Evolutionary conservation across 2,113 vertebrate genomes (phyloP), one percentile per base, ranked within the genome.

Genomic region (Clarias macrocephalus): DNA sequence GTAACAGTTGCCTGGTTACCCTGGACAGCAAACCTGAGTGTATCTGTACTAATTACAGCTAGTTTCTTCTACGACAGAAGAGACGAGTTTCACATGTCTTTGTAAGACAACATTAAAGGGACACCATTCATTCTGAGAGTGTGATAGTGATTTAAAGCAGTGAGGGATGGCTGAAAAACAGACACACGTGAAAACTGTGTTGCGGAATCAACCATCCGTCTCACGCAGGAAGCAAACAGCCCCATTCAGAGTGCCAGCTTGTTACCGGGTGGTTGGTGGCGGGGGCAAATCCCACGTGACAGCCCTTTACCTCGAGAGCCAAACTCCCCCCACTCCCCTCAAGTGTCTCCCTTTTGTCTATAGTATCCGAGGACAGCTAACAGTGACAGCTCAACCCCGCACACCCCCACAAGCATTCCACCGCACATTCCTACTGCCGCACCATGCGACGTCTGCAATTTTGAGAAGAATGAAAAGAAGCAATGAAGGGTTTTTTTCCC

Each of bases 21-120:
- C 66, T 52, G 59, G 23, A 63, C 82, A 48, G 37, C 80, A 65
- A 37, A 82, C 4, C 0, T 96, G 95, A 96, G 93, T 95, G 96
- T 96, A 97, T 97, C 95, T 96, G 94, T 93, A 94, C 93, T 96
- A 96, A 97, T 96, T 96, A 95, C 94, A 92, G 92, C 93, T 94
- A 95, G 93, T 95, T 96, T 94, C 93, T 93, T 81, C 30, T 37
- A 33, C 68, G 86, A 88, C 90, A 60, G n/a, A 79, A 23, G 92
- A 93, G 90, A 92, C 93, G 95, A 95, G 92, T 90, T 94, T 95
- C 90, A 93, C 88, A 56, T 57, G 91, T 94, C 88, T 86, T 94
- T 94, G 91, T 92, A 91, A 94, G 23, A 91, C 92, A 91, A 95
- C 91, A 95, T 95, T 89, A 96, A 95, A 95, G 93, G 77, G 82